These are phyloP conservation scores for Solen grandis DNA, from an alignment of 1,140 invertebrate species.

Conservation along the genomic window DNA sequence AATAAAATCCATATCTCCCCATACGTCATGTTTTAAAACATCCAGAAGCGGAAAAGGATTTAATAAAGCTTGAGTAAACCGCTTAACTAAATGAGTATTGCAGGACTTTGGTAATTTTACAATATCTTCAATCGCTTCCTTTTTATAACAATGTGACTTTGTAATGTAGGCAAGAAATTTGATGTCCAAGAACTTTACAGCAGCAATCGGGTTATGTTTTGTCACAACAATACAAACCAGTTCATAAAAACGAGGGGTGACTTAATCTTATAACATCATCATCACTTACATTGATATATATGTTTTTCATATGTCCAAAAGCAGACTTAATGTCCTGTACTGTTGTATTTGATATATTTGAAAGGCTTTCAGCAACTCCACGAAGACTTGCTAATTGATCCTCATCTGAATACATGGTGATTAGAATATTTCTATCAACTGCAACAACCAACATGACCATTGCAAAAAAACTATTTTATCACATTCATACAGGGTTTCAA, in stretches of 20 bases:
- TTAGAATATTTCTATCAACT: background rate
- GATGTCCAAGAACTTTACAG: background rate
- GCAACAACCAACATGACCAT: background rate
- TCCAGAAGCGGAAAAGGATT: background rate
- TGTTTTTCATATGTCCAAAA: slow-evolving; percentile 1
- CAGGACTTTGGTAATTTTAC: background rate
- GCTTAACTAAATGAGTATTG: background rate
- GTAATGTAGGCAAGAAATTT: background rate
- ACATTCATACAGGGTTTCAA: background rate
- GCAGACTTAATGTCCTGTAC: background rate
- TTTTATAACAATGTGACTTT: background rate
- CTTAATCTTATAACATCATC: slow-evolving; percentile 1
- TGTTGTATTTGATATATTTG: background rate
- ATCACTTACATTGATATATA: background rate
- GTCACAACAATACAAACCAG: background rate
- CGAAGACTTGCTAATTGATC: background rate
- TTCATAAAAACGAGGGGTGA: background rate
- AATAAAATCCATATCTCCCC: background rate
- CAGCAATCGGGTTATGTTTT: background rate
- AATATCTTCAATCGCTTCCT: background rate
- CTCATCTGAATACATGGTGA: background rate
- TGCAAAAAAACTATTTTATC: background rate
- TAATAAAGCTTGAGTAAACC: background rate
- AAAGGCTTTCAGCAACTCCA: background rate
- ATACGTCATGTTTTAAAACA: slow-evolving; percentile 2